A percentile compares a stretch with the other conserved stretches of the same genome.
These are phyloP conservation scores for Patella depressa DNA, from an alignment of 2,888 invertebrate genomes.

Conservation along the genomic window DNA sequence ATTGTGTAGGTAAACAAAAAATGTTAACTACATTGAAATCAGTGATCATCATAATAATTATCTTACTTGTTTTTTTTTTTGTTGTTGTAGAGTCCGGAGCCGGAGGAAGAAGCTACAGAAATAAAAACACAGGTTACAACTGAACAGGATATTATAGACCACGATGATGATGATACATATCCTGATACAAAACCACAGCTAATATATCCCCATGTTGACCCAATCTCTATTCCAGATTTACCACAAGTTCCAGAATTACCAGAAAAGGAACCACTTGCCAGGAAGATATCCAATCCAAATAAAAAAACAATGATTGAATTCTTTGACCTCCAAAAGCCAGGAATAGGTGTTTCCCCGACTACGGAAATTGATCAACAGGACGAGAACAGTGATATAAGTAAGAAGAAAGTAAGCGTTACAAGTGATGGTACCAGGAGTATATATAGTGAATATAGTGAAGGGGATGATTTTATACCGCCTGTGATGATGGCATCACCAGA, in stretches of 20 bases:
- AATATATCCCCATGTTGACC: too few species aligned
- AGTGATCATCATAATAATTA: too few species aligned
- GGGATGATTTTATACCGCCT: not conserved
- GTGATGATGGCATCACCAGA: not conserved
- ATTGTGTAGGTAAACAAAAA: too few species aligned
- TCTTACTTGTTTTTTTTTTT: too few species aligned
- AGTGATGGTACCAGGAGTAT: not conserved
- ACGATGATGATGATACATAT: too few species aligned
- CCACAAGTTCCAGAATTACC: not conserved
- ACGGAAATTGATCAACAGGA: conserved; percentile 27
- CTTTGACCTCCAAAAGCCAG: conserved; percentile 29
- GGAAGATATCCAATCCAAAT: conserved; percentile 14
- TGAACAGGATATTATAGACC: too few species aligned
- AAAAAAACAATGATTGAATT: conserved; percentile 20
- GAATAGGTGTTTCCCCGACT: conserved; percentile 43
- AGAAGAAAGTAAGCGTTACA: conserved; percentile 1
- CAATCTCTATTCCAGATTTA: not conserved
- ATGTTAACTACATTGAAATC: too few species aligned
- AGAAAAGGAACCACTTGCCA: conserved; percentile 23
- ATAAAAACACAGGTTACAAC: not conserved
- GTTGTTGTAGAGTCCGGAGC: conserved; percentile 33
- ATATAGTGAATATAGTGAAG: not conserved
- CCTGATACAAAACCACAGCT: too few species aligned
- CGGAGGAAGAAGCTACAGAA: conserved; percentile 28
- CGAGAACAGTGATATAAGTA: not conserved